Conservation (phyloP, 2,888 invertebrate genomes). For the Drosophila maculinotata region DNA sequence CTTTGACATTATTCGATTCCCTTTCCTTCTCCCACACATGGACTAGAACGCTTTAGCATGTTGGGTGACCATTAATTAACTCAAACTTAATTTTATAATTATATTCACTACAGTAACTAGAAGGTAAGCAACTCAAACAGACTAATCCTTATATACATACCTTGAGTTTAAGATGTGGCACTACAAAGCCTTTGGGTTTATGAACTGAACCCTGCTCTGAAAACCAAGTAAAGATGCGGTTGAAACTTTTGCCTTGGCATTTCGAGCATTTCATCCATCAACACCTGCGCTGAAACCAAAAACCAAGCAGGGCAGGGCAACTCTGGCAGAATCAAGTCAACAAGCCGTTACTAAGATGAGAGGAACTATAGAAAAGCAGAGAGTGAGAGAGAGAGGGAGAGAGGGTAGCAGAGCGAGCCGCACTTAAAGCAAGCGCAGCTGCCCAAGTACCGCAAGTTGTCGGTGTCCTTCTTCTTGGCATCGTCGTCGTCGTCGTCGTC, state of each 20-base stretch:
- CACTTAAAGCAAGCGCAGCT: constrained; percentile 76
- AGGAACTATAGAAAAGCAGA: constrained; percentile 14
- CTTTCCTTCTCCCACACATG: too few relatives aligned
- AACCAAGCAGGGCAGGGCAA: constrained; percentile 20
- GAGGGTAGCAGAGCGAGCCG: constrained; percentile 52
- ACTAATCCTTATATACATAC: not conserved
- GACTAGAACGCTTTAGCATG: too few relatives aligned
- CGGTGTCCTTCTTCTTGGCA: constrained; percentile 48
- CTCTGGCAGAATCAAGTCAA: constrained; percentile 56
- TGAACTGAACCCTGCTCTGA: constrained; percentile 9
- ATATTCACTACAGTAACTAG: not conserved
- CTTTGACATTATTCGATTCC: too few relatives aligned
- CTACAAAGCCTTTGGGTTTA: not conserved
- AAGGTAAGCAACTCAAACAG: not conserved
- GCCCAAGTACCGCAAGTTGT: constrained; percentile 76
- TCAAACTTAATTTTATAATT: not conserved
- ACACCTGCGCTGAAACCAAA: constrained; percentile 65
- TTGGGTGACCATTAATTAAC: not conserved
- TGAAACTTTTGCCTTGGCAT: constrained; percentile 22
- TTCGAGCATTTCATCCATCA: constrained; percentile 68
- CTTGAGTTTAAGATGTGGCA: constrained; percentile 3
- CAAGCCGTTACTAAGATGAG: constrained; percentile 66
- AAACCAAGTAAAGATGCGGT: constrained; percentile 6
- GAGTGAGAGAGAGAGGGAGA: not conserved
- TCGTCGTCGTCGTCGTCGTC: constrained; percentile 59